Percentiles rank a stretch among this genome's conserved stretches.
Evolutionary conservation across 1,140 invertebrate genomes (phyloP).

Genomic region (Euborellia annulipes): DNA sequence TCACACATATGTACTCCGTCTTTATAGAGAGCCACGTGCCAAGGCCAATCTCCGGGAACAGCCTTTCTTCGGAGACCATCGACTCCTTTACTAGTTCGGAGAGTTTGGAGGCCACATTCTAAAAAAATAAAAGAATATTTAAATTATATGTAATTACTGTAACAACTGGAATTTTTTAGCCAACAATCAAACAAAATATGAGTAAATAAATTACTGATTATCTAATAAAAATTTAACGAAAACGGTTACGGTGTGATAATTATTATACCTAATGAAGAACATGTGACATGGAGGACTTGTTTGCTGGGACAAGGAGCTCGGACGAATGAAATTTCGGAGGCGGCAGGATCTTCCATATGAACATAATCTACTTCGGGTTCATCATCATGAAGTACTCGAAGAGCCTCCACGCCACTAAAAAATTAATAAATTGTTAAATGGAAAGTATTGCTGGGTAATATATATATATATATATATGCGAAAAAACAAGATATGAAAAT

Average conservation of each 20-base stretch:
- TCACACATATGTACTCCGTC: slow-evolving; percentile 77
- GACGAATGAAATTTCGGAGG: slow-evolving; percentile 63
- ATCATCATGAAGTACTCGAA: slow-evolving; percentile 35
- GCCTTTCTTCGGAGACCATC: slow-evolving; percentile 48
- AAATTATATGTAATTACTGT: slow-evolving; percentile 3
- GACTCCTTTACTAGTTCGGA: slow-evolving; percentile 27
- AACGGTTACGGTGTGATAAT: slow-evolving; percentile 8
- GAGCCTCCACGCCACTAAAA: slow-evolving; percentile 9
- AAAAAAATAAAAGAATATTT: slow-evolving; percentile 12
- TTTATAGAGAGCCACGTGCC: slow-evolving; percentile 69
- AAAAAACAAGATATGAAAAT: too few species aligned
- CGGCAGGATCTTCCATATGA: slow-evolving; percentile 58
- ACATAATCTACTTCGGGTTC: slow-evolving; percentile 40
- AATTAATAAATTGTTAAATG: too few species aligned
- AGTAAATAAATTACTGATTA: too few species aligned
- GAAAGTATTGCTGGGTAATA: too few species aligned
- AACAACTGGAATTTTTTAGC: not conserved
- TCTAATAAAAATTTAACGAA: slow-evolving; percentile 1
- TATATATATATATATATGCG: too few species aligned
- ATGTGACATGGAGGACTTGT: slow-evolving; percentile 62
- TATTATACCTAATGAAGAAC: slow-evolving; percentile 51
- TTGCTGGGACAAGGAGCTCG: slow-evolving; percentile 54
- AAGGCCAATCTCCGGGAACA: slow-evolving; percentile 71
- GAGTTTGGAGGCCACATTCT: slow-evolving; percentile 62
- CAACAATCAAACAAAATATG: not conserved